A percentile compares a stretch with the other conserved stretches of the same genome.
Evolutionary conservation across 2,888 invertebrate genomes (phyloP).

Genomic region (Laspeyria flexula): DNA sequence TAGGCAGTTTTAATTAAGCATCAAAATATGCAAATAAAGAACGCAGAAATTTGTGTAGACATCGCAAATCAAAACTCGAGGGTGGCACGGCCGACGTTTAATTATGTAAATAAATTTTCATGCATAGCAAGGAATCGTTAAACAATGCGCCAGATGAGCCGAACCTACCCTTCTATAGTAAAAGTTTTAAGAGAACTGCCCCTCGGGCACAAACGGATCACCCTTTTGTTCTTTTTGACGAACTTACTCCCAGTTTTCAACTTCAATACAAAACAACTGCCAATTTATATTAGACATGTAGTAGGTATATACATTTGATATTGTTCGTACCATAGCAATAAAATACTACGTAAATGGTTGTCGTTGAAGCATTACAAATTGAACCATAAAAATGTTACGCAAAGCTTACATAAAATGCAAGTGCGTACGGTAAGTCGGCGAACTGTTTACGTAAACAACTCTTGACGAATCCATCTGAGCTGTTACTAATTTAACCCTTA

Average conservation of each 20-base stretch:
- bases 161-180: slow-evolving; percentile 63
- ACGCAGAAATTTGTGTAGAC: slow-evolving; percentile 72
- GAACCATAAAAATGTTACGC: slow-evolving; percentile 43
- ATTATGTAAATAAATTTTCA: slow-evolving; percentile 84
- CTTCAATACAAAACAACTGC: slow-evolving; percentile 15
- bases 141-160: slow-evolving; percentile 79
- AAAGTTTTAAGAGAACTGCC: slow-evolving; percentile 76
- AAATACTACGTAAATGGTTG: slow-evolving; percentile 1
- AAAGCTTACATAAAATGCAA: slow-evolving; percentile 49
- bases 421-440: slow-evolving; percentile 45
- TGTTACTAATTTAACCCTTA: slow-evolving; percentile 72
- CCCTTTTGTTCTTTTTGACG: slow-evolving; percentile 61
- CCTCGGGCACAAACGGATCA: slow-evolving; percentile 62
- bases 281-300: not conserved
- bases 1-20: slow-evolving; percentile 62
- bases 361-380: slow-evolving; percentile 31
- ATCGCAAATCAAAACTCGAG: slow-evolving; percentile 75
- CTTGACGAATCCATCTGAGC: slow-evolving; percentile 61
- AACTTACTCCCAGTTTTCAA: slow-evolving; percentile 40
- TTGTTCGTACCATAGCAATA: not conserved
- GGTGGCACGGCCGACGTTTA: slow-evolving; percentile 72
- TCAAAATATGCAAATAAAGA: slow-evolving; percentile 76
- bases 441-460: slow-evolving; percentile 62
- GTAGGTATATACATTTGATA: not conserved
- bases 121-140: slow-evolving; percentile 77